Evolutionary conservation across 2,888 invertebrate species (phyloP), one percentile per base, ranked within the genome.

Genomic region (Lypha dubia): DNA sequence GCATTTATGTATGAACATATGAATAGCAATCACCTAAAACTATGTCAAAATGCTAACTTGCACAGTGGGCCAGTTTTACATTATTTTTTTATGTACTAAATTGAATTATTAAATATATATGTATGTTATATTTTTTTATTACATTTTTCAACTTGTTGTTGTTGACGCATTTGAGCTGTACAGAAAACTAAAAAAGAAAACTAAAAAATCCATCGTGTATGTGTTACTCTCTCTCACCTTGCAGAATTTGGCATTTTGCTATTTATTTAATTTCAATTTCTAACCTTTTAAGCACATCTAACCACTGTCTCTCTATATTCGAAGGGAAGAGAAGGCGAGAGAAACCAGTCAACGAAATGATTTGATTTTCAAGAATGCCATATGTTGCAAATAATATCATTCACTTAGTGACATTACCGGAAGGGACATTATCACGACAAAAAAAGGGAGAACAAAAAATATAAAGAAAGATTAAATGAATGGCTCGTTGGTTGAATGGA

Each of bases 291-390:
- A 22, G 17, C 2, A 51, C 9, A 20, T 32, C 44, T 3, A 51
- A 58, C 53, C 76, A 84, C 76, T 74, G 84, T 84, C 11, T 46
- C 22, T 49, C 20, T 11, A 38, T 38, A 15, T 41, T 28, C 8
- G 1, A 13, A 7, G 17, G 56, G 76, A 46, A 44, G 11, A 24
- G 3, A 35, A 6, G 1, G 17, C 7, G 15, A 89, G 87, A 88
- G 88, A 81, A 67, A 35, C 87, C 90, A 90, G 84, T 89, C 89
- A 90, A 88, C 88, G 87, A 89, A 90, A 90, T 90, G 90, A 90
- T 90, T 90, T 90, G 90, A 90, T 90, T 84, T 88, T 89, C 88
- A 88, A 88, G 88, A 83, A 85, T 88, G 84, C 90, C 90, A 90
- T 90, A 90, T 90, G 90, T 87, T 90, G 90, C 86, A 77, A 86